Percentiles rank a stretch among this genome's conserved stretches.
These are phyloP conservation scores for Alca torda DNA, from an alignment of 2,797 vertebrate species.

Conservation along the genomic window DNA sequence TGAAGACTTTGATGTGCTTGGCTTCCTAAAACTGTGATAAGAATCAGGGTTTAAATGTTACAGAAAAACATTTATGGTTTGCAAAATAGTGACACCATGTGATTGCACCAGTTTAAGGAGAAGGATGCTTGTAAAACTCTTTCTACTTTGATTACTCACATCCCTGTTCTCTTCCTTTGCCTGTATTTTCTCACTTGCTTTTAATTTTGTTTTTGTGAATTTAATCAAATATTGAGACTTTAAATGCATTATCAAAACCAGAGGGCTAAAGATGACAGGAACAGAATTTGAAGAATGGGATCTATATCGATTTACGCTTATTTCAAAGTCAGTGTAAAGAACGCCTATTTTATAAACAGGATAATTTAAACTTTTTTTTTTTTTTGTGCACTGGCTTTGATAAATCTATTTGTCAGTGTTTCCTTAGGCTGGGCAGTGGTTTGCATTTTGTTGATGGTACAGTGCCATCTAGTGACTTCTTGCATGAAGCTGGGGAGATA, in stretches of 20 bases:
- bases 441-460: neutral
- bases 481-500: neutral
- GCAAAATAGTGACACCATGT: neutral
- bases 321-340: conserved; percentile 33
- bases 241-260: neutral
- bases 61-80: neutral
- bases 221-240: neutral
- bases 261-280: neutral
- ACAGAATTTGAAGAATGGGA: conserved; percentile 3
- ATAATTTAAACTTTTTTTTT: neutral
- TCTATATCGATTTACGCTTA: conserved; percentile 27
- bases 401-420: neutral
- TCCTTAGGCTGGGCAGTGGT: neutral
- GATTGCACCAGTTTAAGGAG: neutral
- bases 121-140: neutral
- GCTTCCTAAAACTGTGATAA: neutral
- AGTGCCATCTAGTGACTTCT: conserved; percentile 61
- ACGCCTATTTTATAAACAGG: neutral
- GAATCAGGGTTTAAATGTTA: neutral
- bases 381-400: accelerated
- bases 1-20: neutral
- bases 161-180: accelerated
- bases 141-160: accelerated
- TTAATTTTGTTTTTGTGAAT: neutral
- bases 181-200: neutral